A percentile compares a stretch with the other conserved stretches of the same genome.
Conservation (phyloP, 2,797 vertebrate genomes). For the Tamandua tetradactyla region DNA sequence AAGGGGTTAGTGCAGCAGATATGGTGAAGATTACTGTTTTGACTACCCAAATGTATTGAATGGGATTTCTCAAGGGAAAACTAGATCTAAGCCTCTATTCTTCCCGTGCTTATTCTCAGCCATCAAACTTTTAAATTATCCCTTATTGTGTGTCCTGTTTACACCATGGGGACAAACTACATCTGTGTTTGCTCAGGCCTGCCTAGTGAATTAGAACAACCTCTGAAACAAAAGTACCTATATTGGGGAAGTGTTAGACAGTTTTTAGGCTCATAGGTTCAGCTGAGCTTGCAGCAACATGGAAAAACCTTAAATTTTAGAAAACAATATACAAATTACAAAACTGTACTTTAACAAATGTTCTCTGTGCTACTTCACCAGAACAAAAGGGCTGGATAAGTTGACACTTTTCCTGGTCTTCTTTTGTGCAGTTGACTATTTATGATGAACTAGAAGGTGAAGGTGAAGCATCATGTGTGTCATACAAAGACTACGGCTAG, state of each 20-base stretch:
- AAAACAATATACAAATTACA: slow-evolving; percentile 87
- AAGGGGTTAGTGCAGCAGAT: slow-evolving; percentile 71
- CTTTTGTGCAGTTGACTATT: slow-evolving; percentile 86
- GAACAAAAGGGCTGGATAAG: slow-evolving; percentile 82
- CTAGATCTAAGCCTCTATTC: slow-evolving; percentile 70
- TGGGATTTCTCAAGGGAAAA: slow-evolving; percentile 77
- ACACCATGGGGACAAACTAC: slow-evolving; percentile 78
- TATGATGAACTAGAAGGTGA: slow-evolving; percentile 85
- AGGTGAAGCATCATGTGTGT: slow-evolving; percentile 86
- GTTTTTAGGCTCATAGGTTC: slow-evolving; percentile 86
- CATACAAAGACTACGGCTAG: slow-evolving; percentile 99
- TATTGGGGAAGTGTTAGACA: slow-evolving; percentile 81
- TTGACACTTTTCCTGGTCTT: slow-evolving; percentile 74
- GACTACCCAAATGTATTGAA: no score
- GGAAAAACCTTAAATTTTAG: slow-evolving; percentile 86
- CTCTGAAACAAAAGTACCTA: slow-evolving; percentile 87
- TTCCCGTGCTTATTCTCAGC: slow-evolving; percentile 68
- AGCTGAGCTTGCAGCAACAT: slow-evolving; percentile 87
- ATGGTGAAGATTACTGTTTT: slow-evolving; percentile 75
- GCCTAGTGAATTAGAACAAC: slow-evolving; percentile 90
- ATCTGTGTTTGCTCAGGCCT: slow-evolving; percentile 93
- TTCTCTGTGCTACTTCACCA: slow-evolving; percentile 84
- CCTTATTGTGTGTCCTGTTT: slow-evolving; percentile 74
- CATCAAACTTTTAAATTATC: slow-evolving; percentile 66
- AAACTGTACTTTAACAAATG: slow-evolving; percentile 87